Evolutionary conservation across 2,888 invertebrate genomes (phyloP).

Genomic region (Synanthedon andrenaeformis): DNA sequence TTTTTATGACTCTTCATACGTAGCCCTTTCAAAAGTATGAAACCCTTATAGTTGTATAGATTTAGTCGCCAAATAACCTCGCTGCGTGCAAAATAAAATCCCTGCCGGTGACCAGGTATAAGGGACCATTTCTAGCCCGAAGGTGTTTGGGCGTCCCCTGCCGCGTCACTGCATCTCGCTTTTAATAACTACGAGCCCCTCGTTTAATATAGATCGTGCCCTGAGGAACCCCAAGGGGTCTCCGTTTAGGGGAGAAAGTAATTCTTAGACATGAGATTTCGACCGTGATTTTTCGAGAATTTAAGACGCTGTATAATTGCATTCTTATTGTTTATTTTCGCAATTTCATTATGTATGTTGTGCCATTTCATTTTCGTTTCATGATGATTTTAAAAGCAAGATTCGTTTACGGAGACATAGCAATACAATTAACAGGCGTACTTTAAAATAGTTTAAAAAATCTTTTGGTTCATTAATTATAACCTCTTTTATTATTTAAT

Average conservation of each 20-base stretch:
- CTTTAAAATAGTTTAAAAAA: no score
- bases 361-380: neutral
- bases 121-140: conserved; percentile 22
- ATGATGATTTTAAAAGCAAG: no score
- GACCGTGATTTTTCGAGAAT: neutral
- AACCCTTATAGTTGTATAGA: conserved; percentile 17
- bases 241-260: conserved; percentile 33
- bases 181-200: conserved; percentile 57
- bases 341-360: neutral
- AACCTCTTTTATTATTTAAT: no score
- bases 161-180: conserved; percentile 35
- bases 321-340: conserved; percentile 29
- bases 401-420: no score
- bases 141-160: conserved; percentile 40
- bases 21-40: no score
- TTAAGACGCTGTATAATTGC: conserved; percentile 24
- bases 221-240: conserved; percentile 34
- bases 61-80: conserved; percentile 12
- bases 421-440: no score
- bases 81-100: conserved; percentile 4
- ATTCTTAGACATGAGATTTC: conserved; percentile 27
- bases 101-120: conserved; percentile 20
- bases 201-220: conserved; percentile 56
- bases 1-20: no score
- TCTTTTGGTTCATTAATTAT: no score